Percentiles rank a stretch among this genome's conserved stretches.
Conservation (phyloP, 2,797 vertebrate genomes). For the Phyllotis vaccarum region DNA sequence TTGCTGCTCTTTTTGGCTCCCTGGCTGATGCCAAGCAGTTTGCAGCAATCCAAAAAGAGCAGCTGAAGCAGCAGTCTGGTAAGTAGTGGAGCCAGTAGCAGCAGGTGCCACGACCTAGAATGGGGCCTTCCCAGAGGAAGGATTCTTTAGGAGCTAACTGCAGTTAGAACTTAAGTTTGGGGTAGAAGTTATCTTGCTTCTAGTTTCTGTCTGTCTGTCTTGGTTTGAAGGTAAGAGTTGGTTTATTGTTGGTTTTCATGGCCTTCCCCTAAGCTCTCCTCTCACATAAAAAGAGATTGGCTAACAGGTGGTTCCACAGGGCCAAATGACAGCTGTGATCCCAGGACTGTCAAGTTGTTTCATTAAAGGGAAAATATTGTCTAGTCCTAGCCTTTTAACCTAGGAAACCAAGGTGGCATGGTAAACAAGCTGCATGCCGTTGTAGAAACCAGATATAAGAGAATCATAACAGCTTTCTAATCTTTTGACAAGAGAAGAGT, state of each 20-base stretch:
- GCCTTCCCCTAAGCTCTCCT: neutral
- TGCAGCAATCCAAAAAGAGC: slow-evolving; percentile 95
- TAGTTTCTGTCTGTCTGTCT: neutral
- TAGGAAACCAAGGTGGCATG: neutral
- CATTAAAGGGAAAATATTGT: neutral
- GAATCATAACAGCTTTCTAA: slow-evolving; percentile 17
- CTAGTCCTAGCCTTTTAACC: slow-evolving; percentile 48
- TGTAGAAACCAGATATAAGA: slow-evolving; percentile 37
- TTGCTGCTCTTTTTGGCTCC: slow-evolving; percentile 98
- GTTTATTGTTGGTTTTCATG: neutral
- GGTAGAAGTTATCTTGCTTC: neutral
- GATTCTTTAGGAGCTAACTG: slow-evolving; percentile 28
- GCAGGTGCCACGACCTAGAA: slow-evolving; percentile 45
- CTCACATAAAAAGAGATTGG: slow-evolving; percentile 7
- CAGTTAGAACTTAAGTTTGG: slow-evolving; percentile 40
- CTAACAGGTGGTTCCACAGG: slow-evolving; percentile 41
- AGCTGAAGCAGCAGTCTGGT: slow-evolving; percentile 88
- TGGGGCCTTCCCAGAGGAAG: slow-evolving; percentile 28
- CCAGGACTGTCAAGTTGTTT: slow-evolving; percentile 32
- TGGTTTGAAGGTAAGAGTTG: neutral
- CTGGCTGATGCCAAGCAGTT: slow-evolving; percentile 98
- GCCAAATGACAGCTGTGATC: neutral
- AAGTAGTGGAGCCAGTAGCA: slow-evolving; percentile 60
- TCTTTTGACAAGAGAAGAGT: neutral
- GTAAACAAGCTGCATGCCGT: slow-evolving; percentile 32